Conservation (phyloP, 64 coral and sea anemone genomes). For the Montipora sp. region DNA sequence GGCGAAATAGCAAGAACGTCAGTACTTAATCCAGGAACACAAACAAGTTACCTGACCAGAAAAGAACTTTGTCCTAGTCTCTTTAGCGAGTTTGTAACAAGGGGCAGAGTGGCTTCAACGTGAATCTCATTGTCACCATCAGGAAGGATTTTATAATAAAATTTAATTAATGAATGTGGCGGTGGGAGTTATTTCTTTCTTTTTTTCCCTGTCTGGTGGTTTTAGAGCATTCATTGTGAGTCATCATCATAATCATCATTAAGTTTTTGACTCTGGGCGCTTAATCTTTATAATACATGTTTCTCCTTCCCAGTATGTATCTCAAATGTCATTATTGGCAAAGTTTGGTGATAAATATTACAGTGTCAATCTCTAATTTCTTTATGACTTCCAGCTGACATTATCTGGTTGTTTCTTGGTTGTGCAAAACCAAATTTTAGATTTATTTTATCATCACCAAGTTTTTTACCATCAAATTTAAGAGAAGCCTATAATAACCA, state of each 20-base stretch:
- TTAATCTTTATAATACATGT: too few relatives aligned
- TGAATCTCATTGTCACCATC: background rate
- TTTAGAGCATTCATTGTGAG: background rate
- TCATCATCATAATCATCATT: background rate
- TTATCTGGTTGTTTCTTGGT: too few relatives aligned
- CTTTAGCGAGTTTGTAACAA: conserved; percentile 63
- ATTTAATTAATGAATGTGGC: background rate
- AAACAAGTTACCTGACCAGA: conserved; percentile 85
- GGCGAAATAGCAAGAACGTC: conserved; percentile 92
- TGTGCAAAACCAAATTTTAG: too few relatives aligned
- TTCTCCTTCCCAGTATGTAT: too few relatives aligned
- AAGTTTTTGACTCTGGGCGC: background rate
- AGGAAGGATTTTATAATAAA: background rate
- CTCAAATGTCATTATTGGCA: too few relatives aligned
- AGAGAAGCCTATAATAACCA: too few relatives aligned
- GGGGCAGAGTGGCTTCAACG: background rate
- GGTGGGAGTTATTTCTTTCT: background rate
- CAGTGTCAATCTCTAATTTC: too few relatives aligned
- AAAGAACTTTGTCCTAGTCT: conserved; percentile 73
- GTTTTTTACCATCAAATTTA: too few relatives aligned
- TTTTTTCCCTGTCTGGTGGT: background rate
- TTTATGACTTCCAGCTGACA: too few relatives aligned
- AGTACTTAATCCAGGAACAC: conserved; percentile 83
- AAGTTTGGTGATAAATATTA: too few relatives aligned
- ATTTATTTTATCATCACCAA: too few relatives aligned